Evolutionary conservation across 2,113 vertebrate genomes (phyloP), one percentile per base, ranked within the genome.

Genomic region (Salvelinus fontinalis): DNA sequence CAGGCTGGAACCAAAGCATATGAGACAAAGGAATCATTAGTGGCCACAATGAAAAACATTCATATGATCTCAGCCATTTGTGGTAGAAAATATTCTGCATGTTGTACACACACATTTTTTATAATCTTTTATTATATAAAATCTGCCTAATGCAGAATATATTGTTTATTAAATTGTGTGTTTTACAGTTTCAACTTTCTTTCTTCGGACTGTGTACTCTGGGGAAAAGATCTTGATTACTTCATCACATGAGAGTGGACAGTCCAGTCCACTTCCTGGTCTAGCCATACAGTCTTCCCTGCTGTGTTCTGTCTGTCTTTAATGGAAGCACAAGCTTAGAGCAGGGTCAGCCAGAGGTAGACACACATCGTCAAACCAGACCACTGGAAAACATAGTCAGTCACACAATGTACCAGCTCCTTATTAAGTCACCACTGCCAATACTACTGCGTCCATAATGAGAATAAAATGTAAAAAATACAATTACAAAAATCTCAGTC

Each of bases 311-410:
- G 74, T 54, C 54, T 74, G 74, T 81, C 83, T 83, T 87, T 87
- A 78, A 87, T 75, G 64, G 82, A 81, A 80, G 81, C 81, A 74
- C 81, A 75, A 82, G 74, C 81, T 75, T 70, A 67, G 62, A 71
- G 70, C 3, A 54, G 51, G 82, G 88, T 88, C 84, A 87, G 83
- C 86, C 87, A 88, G 84, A 76, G 87, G 82, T 84, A 31, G 78
- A n/a, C 67, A 79, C 24, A 54, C 14, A 68, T 75, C 71, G 39
- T 81, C 57, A 49, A 75, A 66, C 86, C 39, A 44, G 39, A 44
- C 39, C 39, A 44, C 39, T 44, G 39, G 39, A 44, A 9, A 44
- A 44, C 39, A 39, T 39, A 11, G 39, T 44, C 39, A 12, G 71
- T 62, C 59, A 7, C 6, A 22, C 59, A 11, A 62, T 22, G 59